Evolutionary conservation across 2,888 invertebrate species (phyloP).

Genomic region (Actias luna): DNA sequence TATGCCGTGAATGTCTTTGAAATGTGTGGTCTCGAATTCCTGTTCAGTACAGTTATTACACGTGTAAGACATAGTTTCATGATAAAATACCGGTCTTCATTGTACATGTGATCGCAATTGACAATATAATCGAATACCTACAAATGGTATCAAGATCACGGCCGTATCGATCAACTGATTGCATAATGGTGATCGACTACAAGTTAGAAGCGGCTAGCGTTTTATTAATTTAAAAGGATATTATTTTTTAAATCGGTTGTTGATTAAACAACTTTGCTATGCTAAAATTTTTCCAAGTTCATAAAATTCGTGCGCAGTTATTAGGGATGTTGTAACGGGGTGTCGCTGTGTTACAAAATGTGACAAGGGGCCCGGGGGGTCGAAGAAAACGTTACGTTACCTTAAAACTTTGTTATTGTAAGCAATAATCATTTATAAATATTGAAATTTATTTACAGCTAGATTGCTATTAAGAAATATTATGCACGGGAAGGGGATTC

Average conservation of each 20-base stretch:
- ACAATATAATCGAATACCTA: slow-evolving; percentile 55
- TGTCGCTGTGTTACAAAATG: no score
- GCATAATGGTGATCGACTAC: slow-evolving; percentile 34
- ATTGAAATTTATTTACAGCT: no score
- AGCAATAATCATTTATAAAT: not conserved
- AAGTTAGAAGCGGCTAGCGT: slow-evolving; percentile 29
- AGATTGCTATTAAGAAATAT: no score
- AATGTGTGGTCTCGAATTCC: not conserved
- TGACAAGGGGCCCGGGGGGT: no score
- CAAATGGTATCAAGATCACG: slow-evolving; percentile 65
- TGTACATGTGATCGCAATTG: slow-evolving; percentile 19
- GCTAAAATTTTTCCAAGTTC: no score
- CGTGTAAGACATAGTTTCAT: slow-evolving; percentile 9
- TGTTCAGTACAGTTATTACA: not conserved
- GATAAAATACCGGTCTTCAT: slow-evolving; percentile 16
- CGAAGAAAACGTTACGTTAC: not conserved
- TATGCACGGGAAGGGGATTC: no score
- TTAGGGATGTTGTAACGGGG: no score
- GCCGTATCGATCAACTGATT: slow-evolving; percentile 45
- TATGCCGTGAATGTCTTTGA: not conserved
- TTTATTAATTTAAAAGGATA: no score
- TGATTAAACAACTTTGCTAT: not conserved
- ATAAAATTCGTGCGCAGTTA: no score
- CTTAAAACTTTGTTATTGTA: not conserved
- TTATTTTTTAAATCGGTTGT: no score